Evolutionary conservation across 2,888 invertebrate genomes (phyloP), one percentile per base, ranked within the genome.

Genomic region (Tipula unca): DNA sequence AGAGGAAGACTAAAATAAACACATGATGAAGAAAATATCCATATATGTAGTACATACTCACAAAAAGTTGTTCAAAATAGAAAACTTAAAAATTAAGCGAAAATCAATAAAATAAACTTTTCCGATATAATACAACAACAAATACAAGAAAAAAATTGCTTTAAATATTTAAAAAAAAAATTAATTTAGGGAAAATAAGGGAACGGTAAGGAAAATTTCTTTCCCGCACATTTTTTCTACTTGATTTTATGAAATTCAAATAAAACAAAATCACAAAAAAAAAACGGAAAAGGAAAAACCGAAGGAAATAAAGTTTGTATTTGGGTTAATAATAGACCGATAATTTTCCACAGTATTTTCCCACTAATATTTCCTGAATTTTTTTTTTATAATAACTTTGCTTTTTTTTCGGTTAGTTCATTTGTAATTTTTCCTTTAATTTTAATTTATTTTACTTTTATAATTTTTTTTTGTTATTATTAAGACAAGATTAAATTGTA

Each of bases 261-360:
- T 54, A 54, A 54, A 54, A 54, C 10, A 25, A 54, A n/a, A 54
- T 54, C 48, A 54, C 48, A 54, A 32, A 32, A 13, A 10, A 39
- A 39, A 39, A 39, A 6, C 0, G 48, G n/a, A 4, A 69, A 20
- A 13, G 69, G 69, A 69, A 69, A 25, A 69, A 25, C 48, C 69
- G 20, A 25, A 69, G 69, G 69, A 69, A 69, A 69, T 69, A 25
- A 69, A 69, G 69, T 69, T 48, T n/a, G 48, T 48, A 69, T 69
- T 69, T 69, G 69, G 69, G 69, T 69, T 69, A 69, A 69, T 69
- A 54, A 54, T 54, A 54, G 48, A 54, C 48, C 48, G 48, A 54
- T 54, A 69, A 69, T 69, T 69, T 69, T 69, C 69, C 69, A 25
- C 69, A 69, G 25, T 69, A 69, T 69, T 69, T 69, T 69, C 69